Conservation (phyloP, 2,888 invertebrate species). For the Caenorhabditis drosophilae region DNA sequence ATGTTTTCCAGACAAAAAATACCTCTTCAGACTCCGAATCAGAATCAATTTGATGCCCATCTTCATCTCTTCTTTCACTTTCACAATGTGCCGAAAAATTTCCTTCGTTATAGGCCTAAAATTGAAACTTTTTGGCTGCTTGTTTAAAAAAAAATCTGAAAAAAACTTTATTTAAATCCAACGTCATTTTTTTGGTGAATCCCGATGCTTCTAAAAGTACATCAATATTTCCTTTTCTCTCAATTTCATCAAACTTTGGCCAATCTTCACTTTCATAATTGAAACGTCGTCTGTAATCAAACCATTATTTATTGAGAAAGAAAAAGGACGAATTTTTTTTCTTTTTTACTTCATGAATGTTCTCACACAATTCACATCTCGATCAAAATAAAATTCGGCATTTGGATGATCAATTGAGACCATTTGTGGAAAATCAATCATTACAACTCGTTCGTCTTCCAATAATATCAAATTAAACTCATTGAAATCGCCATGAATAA, state of each 20-base stretch:
- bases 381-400: slow-evolving; percentile 88
- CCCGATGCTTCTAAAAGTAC: slow-evolving; percentile 89
- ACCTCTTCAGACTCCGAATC: too few species aligned
- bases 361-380: slow-evolving; percentile 90
- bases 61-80: slow-evolving; percentile 32
- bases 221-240: slow-evolving; percentile 80
- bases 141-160: too few species aligned
- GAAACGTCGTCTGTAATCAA: slow-evolving; percentile 82
- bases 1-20: too few species aligned
- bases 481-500: slow-evolving; percentile 98
- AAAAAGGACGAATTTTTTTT: too few species aligned
- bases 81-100: slow-evolving; percentile 61
- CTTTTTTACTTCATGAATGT: slow-evolving; percentile 71
- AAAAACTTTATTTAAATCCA: slow-evolving; percentile 62
- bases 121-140: background rate
- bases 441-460: slow-evolving; percentile 78
- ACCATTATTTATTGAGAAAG: background rate
- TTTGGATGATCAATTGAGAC: slow-evolving; percentile 90
- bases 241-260: slow-evolving; percentile 71
- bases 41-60: slow-evolving; percentile 16
- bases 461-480: slow-evolving; percentile 92
- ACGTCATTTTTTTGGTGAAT: slow-evolving; percentile 77
- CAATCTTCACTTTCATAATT: slow-evolving; percentile 80
- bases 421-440: slow-evolving; percentile 99
- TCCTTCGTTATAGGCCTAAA: slow-evolving; percentile 65